phyloP scores from a whole-genome alignment of 2,113 vertebrate genomes.

The Pelobates fuscus region DNA sequence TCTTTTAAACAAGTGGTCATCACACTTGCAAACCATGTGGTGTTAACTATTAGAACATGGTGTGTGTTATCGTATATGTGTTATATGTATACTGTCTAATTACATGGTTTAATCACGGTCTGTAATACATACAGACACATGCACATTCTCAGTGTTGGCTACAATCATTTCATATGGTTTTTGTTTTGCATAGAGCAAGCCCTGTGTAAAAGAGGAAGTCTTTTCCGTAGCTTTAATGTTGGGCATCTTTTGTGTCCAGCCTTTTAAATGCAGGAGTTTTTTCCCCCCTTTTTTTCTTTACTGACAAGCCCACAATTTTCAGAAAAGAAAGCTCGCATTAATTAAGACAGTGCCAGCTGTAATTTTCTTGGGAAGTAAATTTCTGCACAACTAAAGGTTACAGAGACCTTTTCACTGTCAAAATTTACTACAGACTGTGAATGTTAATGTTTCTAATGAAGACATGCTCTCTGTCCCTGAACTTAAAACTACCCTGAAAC shows the following conservation, averaged over 20 bases:
- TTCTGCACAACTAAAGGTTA: slow-evolving; percentile 99
- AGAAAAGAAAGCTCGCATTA: slow-evolving; percentile 99
- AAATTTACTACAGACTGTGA: slow-evolving; percentile 99
- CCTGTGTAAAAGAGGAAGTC: slow-evolving; percentile 79
- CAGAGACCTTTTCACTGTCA: slow-evolving; percentile 99
- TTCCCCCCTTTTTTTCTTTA: slow-evolving; percentile 79
- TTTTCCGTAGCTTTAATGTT: slow-evolving; percentile 76
- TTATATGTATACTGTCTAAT: too few species aligned
- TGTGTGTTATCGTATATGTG: too few species aligned
- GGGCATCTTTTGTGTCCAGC: slow-evolving; percentile 76
- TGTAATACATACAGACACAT: too few species aligned
- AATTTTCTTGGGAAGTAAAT: slow-evolving; percentile 99
- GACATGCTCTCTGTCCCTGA: slow-evolving; percentile 99
- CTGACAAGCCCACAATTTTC: slow-evolving; percentile 99
- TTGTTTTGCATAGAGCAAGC: slow-evolving; percentile 64
- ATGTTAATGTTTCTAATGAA: slow-evolving; percentile 99
- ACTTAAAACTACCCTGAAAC: slow-evolving; percentile 97
- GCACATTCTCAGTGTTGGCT: background rate
- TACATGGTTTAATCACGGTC: too few species aligned
- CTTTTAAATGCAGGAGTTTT: slow-evolving; percentile 78
- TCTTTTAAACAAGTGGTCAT: too few species aligned
- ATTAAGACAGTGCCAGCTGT: slow-evolving; percentile 99
- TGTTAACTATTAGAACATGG: too few species aligned
- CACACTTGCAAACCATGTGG: too few species aligned
- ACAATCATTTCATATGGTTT: background rate